phyloP scores from a whole-genome alignment of 1,140 invertebrate genomes.

The Trachymyrmex septentrionalis region DNA sequence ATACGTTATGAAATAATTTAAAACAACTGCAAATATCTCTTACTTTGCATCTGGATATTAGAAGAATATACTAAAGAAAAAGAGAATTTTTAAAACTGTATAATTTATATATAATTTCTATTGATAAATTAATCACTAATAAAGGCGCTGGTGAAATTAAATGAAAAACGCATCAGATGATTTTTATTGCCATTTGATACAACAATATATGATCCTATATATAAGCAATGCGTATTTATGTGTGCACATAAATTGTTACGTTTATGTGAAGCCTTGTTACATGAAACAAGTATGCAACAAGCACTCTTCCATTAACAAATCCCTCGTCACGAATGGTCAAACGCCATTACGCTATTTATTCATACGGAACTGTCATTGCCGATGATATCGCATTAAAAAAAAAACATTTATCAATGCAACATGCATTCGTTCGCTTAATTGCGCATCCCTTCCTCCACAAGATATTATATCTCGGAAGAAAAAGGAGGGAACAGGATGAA shows the following conservation, averaged over 20 bases:
- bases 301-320: conserved; percentile 38
- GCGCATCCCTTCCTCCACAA: neutral
- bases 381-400: conserved; percentile 1
- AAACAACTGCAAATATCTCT: neutral
- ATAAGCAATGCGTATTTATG: conserved; percentile 23
- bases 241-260: conserved; percentile 4
- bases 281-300: conserved; percentile 40
- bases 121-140: conserved; percentile 33
- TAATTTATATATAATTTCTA: neutral
- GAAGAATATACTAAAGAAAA: neutral
- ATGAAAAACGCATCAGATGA: conserved; percentile 69
- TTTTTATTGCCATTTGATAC: conserved; percentile 74
- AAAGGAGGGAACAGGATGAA: neutral
- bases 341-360: conserved; percentile 11
- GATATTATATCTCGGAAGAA: neutral
- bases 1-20: neutral
- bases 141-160: conserved; percentile 71
- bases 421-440: neutral
- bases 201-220: conserved; percentile 53
- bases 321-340: conserved; percentile 13
- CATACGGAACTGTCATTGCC: neutral
- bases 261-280: conserved; percentile 8
- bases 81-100: neutral
- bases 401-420: conserved; percentile 5
- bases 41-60: neutral